These are phyloP conservation scores for Zaprionus lachaisei DNA, from an alignment of 1,140 invertebrate genomes.

Conservation along the genomic window DNA sequence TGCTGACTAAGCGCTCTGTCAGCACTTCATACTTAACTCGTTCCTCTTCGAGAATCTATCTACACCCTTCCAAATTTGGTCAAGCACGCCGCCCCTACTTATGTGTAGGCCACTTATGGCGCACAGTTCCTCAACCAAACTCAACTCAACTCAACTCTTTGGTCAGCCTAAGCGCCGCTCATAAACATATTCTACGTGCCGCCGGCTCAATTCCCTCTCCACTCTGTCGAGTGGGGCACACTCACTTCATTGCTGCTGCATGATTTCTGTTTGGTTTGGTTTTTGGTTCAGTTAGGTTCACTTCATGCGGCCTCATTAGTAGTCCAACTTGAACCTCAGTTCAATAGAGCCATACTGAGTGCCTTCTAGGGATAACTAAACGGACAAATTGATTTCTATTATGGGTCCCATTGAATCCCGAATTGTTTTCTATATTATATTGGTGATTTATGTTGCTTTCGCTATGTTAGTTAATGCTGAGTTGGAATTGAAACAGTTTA, in stretches of 20 bases:
- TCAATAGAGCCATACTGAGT: background rate
- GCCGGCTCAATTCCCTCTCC: constrained; percentile 8
- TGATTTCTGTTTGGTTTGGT: constrained; percentile 30
- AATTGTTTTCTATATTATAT: background rate
- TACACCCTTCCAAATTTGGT: constrained; percentile 62
- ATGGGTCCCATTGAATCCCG: background rate
- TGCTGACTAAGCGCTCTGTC: constrained; percentile 68
- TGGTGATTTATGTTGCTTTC: background rate
- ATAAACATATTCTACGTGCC: constrained; percentile 42
- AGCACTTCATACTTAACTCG: constrained; percentile 61
- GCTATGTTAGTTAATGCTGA: constrained; percentile 6
- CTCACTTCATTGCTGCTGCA: constrained; percentile 46
- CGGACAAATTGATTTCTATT: background rate
- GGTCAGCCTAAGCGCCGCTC: constrained; percentile 66
- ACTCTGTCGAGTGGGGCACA: constrained; percentile 17
- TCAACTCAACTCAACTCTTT: constrained; percentile 52
- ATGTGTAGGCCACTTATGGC: constrained; percentile 26
- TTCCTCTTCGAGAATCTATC: constrained; percentile 58
- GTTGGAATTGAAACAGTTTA: background rate
- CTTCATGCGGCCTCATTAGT: constrained; percentile 31
- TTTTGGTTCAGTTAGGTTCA: constrained; percentile 14
- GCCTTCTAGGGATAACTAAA: background rate
- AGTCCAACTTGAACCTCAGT: constrained; percentile 1
- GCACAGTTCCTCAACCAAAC: constrained; percentile 18
- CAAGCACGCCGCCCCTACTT: constrained; percentile 76